Evolutionary conservation across 2,888 invertebrate genomes (phyloP).

Genomic region (Pterobdella sp.): DNA sequence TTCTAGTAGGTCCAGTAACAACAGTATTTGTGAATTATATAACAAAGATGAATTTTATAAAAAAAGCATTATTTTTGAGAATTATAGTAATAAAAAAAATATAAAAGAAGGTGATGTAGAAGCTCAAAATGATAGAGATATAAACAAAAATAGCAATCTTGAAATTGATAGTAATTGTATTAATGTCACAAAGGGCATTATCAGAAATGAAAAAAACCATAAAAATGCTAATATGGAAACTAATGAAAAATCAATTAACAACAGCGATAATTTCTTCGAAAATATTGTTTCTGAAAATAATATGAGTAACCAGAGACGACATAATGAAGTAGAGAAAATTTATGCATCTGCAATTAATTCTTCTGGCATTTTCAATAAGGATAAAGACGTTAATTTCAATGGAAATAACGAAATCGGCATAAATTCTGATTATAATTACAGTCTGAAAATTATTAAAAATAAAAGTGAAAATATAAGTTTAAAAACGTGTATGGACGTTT

Average conservation of each 20-base stretch:
- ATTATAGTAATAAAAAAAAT: not conserved
- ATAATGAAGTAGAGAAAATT: no score
- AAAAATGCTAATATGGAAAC: not conserved
- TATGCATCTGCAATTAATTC: no score
- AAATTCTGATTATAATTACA: no score
- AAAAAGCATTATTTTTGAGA: not conserved
- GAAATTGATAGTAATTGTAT: not conserved
- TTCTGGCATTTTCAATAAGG: no score
- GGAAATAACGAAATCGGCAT: no score
- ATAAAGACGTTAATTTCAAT: no score
- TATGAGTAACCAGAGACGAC: not conserved
- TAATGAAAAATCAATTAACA: not conserved
- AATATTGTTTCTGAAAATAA: not conserved
- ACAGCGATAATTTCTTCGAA: not conserved
- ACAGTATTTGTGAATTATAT: slow-evolving; percentile 10
- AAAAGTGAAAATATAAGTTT: no score
- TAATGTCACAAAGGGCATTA: not conserved
- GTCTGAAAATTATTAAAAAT: no score
- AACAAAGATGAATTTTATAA: not conserved
- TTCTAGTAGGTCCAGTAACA: slow-evolving; percentile 16
- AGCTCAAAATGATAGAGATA: not conserved
- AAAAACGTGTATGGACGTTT: no score
- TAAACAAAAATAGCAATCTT: not conserved
- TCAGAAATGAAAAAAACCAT: not conserved
- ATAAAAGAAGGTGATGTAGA: not conserved